Evolutionary conservation across 2,113 vertebrate genomes (phyloP), one percentile per base, ranked within the genome.

Genomic region (Bubo bubo): DNA sequence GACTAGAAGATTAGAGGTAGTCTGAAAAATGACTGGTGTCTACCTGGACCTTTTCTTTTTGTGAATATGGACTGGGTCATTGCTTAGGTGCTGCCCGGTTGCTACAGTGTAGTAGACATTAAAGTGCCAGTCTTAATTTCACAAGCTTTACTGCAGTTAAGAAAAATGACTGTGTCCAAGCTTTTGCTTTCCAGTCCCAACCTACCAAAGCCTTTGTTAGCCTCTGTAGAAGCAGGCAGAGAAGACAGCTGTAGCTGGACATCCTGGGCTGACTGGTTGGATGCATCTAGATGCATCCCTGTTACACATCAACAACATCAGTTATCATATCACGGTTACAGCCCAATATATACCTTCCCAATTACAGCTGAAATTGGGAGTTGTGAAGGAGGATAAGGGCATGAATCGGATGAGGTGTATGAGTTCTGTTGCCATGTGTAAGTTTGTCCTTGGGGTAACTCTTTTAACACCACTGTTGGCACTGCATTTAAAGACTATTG

Each of bases 401-500:
- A 2, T 17, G 49, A 70, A 83, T 41, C 24, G n/a, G 41, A 70
- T 8, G 18, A 73, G 12, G 28, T 12, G 8, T 15, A 6, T 13
- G 30, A 18, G 16, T 83, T 66, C 35, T 13, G 26, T 41, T 14
- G 37, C 5, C 0, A 0, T 8, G 4, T 28, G 3, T 14, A 62
- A 17, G 12, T 24, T 90, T 83, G 26, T 79, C 14, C 24, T 58
- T 3, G 3, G 53, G 10, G 21, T 41, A 52, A 32, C 35, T 52
- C 60, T 24, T 58, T 41, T 19, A 37, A 59, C 17, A 13, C n/a
- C 2, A 1, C 27, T n/a, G 23, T 17, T 50, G 58, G 47, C 12
- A 2, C 17, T 8, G 53, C 8, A 6, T 7, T 53, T 37, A 53
- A 93, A 63, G n/a, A 8, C 43, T 23, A 1, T 7, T 27, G 26